These are phyloP conservation scores for Torymus auratus DNA, from an alignment of 2,888 invertebrate species.

Conservation along the genomic window DNA sequence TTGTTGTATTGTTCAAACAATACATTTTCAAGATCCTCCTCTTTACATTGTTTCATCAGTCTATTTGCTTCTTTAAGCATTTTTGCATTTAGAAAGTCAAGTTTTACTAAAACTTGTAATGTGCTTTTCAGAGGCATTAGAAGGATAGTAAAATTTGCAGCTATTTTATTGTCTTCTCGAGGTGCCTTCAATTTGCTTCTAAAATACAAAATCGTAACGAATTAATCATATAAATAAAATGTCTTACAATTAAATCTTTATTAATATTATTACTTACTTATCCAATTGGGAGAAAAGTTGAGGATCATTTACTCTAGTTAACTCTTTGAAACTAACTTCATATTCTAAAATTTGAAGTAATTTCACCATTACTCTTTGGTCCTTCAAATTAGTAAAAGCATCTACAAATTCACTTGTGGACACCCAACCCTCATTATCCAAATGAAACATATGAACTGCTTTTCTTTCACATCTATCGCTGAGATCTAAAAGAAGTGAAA, in stretches of 20 bases:
- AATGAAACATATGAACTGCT: constrained; percentile 62
- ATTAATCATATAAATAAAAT: background rate
- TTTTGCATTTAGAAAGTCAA: constrained; percentile 50
- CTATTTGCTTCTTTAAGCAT: constrained; percentile 37
- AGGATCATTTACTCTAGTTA: constrained; percentile 60
- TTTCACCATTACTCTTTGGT: constrained; percentile 51
- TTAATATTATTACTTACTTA: constrained; percentile 60
- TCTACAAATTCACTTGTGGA: constrained; percentile 64
- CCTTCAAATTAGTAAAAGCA: constrained; percentile 62
- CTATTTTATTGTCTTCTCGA: constrained; percentile 52
- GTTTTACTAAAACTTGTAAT: constrained; percentile 60
- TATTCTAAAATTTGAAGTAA: constrained; percentile 54
- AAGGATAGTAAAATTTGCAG: constrained; percentile 38
- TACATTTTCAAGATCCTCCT: constrained; percentile 18
- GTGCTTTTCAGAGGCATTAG: constrained; percentile 62
- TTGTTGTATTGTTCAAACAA: constrained; percentile 42
- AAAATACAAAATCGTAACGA: constrained; percentile 11
- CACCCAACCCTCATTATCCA: constrained; percentile 66
- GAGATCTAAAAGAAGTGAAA: constrained; percentile 58
- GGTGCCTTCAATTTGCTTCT: constrained; percentile 60
- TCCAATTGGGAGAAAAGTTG: constrained; percentile 61
- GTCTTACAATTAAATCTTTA: constrained; percentile 2
- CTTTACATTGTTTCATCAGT: constrained; percentile 33
- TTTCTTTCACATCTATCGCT: constrained; percentile 37
- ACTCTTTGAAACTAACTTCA: constrained; percentile 50